These are phyloP conservation scores for Montipora capitata DNA, from an alignment of 92 coral and sea anemone species.

Conservation along the genomic window DNA sequence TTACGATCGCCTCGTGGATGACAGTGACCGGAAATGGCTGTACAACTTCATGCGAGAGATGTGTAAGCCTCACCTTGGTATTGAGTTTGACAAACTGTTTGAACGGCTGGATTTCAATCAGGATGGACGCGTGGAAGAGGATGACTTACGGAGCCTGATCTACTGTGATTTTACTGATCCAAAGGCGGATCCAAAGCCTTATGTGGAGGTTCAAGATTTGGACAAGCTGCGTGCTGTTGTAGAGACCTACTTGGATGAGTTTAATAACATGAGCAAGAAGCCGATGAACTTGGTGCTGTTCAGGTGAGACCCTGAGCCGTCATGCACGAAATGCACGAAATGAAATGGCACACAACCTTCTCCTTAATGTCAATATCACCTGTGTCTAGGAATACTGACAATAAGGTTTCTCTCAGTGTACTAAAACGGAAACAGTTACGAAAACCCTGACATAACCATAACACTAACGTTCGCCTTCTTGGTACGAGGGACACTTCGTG, in stretches of 20 bases:
- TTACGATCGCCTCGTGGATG: constrained; percentile 98
- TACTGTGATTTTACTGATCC: constrained; percentile 98
- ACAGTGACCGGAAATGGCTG: constrained; percentile 93
- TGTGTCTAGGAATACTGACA: no score
- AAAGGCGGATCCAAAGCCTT: constrained; percentile 94
- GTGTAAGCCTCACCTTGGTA: constrained; percentile 80
- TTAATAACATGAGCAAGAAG: constrained; percentile 99
- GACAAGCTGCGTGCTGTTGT: constrained; percentile 91
- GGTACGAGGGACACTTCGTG: no score
- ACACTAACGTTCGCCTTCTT: no score
- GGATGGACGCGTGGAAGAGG: constrained; percentile 94
- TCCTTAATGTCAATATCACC: no score
- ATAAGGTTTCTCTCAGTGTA: no score
- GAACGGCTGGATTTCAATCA: constrained; percentile 85
- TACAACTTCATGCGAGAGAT: constrained; percentile 81
- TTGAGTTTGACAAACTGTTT: constrained; percentile 94
- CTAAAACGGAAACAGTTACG: no score
- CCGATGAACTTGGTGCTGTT: constrained; percentile 97
- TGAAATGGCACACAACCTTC: no score
- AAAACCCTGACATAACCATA: no score
- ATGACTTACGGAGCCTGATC: constrained; percentile 96
- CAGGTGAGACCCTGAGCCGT: constrained; percentile 64
- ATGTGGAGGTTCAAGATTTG: constrained; percentile 89
- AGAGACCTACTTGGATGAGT: constrained; percentile 96
- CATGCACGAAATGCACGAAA: no score